Percentiles rank a stretch among this genome's conserved stretches.
Conservation (phyloP, 2,797 vertebrate species). For the Lates japonicus region DNA sequence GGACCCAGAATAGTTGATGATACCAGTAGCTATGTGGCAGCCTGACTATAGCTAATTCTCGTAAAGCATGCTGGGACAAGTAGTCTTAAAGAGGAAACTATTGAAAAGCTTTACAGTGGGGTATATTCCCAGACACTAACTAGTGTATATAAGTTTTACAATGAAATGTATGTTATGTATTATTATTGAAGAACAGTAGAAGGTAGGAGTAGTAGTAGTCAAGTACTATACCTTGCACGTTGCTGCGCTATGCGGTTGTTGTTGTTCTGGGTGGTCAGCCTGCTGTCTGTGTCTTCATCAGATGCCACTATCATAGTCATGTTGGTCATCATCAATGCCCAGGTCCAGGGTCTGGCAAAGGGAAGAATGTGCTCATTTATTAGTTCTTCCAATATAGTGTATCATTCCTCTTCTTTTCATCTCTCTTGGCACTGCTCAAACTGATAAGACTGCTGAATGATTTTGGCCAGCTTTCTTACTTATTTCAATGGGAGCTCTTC, state of each 20-base stretch:
- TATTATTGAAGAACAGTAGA: neutral
- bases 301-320: constrained; percentile 99
- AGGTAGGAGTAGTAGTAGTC: neutral
- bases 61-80: constrained; percentile 84
- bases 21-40: constrained; percentile 81
- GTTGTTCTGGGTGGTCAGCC: constrained; percentile 91
- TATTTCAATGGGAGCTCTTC: neutral
- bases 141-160: neutral
- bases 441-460: neutral
- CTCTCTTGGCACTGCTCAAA: neutral
- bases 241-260: constrained; percentile 92
- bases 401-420: neutral
- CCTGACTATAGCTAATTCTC: constrained; percentile 46
- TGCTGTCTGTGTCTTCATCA: constrained; percentile 97
- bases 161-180: neutral
- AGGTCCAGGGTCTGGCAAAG: constrained; percentile 89
- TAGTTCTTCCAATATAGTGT: neutral
- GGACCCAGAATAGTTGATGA: constrained; percentile 75
- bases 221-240: constrained; percentile 90
- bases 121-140: neutral
- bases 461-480: neutral
- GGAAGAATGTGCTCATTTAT: neutral
- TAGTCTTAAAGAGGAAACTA: constrained; percentile 37
- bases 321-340: constrained; percentile 94
- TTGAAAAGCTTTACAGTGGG: constrained; percentile 11